Percentiles rank a stretch among this genome's conserved stretches.
Evolutionary conservation across 2,797 vertebrate species (phyloP).

Genomic region (Lepus townsendii): DNA sequence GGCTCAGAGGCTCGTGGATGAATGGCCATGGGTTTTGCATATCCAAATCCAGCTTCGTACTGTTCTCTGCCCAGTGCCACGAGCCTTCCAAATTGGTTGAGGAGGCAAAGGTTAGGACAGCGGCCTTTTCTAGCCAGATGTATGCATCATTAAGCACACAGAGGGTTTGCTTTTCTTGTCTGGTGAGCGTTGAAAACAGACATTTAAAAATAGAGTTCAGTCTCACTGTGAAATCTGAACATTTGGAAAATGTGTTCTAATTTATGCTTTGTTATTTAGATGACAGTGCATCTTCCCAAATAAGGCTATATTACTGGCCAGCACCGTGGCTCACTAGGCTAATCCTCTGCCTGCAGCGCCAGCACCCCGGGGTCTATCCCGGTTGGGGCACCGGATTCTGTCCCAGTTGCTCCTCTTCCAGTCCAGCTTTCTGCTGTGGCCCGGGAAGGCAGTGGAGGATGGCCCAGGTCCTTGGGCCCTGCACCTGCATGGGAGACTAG

Average conservation of each 20-base stretch:
- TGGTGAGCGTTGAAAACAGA: background rate
- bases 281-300: slow-evolving; percentile 34
- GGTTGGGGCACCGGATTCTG: no score
- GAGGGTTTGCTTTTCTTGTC: background rate
- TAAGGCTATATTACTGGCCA: background rate
- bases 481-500: no score
- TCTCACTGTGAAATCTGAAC: background rate
- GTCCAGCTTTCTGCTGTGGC: no score
- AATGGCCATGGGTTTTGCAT: background rate
- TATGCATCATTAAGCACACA: background rate
- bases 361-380: no score
- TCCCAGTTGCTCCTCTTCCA: no score
- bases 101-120: background rate
- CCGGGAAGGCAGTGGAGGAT: no score
- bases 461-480: no score
- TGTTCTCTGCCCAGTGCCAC: background rate
- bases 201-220: background rate
- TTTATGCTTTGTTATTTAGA: background rate
- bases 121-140: background rate
- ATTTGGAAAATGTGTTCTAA: background rate
- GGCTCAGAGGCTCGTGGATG: background rate
- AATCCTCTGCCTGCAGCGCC: no score
- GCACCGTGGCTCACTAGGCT: no score
- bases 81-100: background rate
- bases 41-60: no score